phyloP scores from a whole-genome alignment of 2,113 vertebrate genomes.

The Pachycephala philippinensis region DNA sequence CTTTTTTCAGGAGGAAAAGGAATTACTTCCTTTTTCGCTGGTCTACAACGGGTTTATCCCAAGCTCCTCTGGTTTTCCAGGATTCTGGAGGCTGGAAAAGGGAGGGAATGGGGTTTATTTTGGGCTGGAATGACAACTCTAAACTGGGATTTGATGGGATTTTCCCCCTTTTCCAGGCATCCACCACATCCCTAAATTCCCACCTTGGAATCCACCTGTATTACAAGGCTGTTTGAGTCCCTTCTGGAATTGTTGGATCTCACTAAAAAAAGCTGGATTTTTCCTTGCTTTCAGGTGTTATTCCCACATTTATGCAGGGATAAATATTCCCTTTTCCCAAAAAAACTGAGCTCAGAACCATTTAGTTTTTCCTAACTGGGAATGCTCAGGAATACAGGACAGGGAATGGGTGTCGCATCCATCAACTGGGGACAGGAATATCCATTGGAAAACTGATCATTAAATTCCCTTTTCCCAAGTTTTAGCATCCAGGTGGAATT shows the following conservation, averaged over 20 bases:
- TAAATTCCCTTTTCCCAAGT: not conserved
- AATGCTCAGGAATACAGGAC: fast-evolving
- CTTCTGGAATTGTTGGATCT: not conserved
- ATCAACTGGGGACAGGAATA: not conserved
- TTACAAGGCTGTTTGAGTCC: not conserved
- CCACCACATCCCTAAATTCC: not conserved
- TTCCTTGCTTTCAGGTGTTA: not conserved
- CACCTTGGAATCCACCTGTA: fast-evolving
- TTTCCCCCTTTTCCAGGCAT: not conserved
- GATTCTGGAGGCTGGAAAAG: not conserved
- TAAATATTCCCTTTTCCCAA: not conserved
- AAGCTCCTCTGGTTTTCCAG: not conserved
- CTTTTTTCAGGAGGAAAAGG: constrained; percentile 57
- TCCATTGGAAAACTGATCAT: fast-evolving
- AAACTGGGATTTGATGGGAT: fast-evolving
- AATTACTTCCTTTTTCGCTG: constrained; percentile 34
- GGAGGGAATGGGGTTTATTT: not conserved
- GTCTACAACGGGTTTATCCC: constrained; percentile 53
- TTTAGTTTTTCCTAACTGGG: not conserved
- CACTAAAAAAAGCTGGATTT: fast-evolving
- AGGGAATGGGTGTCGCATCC: not conserved
- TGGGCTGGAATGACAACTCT: not conserved
- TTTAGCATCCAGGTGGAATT: not conserved
- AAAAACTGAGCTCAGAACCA: fast-evolving
- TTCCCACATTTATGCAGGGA: not conserved